Evolutionary conservation across 2,113 vertebrate genomes (phyloP), one percentile per base, ranked within the genome.

Genomic region (Turnix velox): DNA sequence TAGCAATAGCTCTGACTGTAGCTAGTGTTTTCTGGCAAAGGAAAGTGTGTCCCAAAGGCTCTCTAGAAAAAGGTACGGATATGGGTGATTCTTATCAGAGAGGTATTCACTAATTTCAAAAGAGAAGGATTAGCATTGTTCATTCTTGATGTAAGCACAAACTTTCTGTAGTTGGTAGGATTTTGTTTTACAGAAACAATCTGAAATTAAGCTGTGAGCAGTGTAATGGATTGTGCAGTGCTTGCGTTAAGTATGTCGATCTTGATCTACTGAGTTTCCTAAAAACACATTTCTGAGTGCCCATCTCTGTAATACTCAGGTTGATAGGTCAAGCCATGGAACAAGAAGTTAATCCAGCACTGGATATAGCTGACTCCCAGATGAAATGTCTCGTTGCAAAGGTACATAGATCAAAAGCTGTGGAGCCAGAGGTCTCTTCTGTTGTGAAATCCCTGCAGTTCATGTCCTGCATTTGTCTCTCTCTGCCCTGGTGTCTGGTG

Each of bases 331-430:
- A 91, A 74, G 69, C 68, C 24, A 54, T 17, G 67, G 92, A 94
- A 84, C 63, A 82, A 18, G 81, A 79, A 73, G 80, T 93, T 86
- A 93, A 93, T 55, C 65, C 65, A 76, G 71, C 72, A 83, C 90
- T 88, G 88, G 66, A 85, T 88, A 81, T 43, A 75, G 14, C 87
- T 93, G 71, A 39, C 83, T 93, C 79, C 54, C 84, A 80, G 81
- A 82, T 87, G 87, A 90, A 86, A 86, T 91, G 58, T 80, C 81
- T 94, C 46, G 9, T 89, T 92, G 82, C 62, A 79, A 49, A 87
- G 43, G 78, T 66, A 54, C 86, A 33, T 39, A 94, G 90, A 95
- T 94, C 92, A 88, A 28, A 89, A 90, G 74, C 48, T 40, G 10
- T 18, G 52, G 58, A 92, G 81, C 30, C 52, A 75, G 79, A 76